Evolutionary conservation across 2,797 vertebrate genomes (phyloP), one percentile per base, ranked within the genome.

Genomic region (Cossypha dichroa): DNA sequence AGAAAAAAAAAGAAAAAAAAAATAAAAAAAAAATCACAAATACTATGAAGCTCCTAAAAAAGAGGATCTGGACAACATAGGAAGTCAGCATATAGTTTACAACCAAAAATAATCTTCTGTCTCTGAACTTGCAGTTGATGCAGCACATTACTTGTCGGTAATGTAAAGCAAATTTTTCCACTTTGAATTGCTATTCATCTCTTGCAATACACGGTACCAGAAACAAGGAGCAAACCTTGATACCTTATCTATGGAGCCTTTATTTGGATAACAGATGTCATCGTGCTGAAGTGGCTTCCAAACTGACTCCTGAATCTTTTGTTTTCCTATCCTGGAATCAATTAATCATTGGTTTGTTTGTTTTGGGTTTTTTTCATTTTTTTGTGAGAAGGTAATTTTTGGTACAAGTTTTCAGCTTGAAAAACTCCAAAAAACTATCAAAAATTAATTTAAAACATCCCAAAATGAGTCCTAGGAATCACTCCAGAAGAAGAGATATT

Each of bases 81-180:
- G 12, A 87, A 87, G n/a, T 48, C 52, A 70, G 31, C 19, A 43
- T 40, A 25, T 0, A 82, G 36, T 12, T 23, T 64, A 48, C 8
- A 83, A 67, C 25, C 21, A 34, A 46, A 83, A 89, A 75, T 18
- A 48, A 73, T 55, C 29, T 45, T 69, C 26, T 86, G 11, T 21
- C 43, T 74, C 46, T 51, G 43, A 89, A 76, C 10, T 23, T 64
- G 13, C 5, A 81, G 70, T 78, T 6, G 6, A 33, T 78, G 29
- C 4, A 93, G 22, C 15, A 69, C 3, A 22, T 82, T 88, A 67
- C 49, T 84, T 85, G 41, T 45, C 58, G 78, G 23, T 33, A 75
- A 46, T 69, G 10, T 43, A 85, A 88, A 91, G 25, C 5, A 92
- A 93, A 68, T 41, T 80, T 76, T 86, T 90, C 60, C 45, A 43